Base-by-base conservation (phyloP, 2,888 invertebrate species). In the Orthosia gothica region DNA sequence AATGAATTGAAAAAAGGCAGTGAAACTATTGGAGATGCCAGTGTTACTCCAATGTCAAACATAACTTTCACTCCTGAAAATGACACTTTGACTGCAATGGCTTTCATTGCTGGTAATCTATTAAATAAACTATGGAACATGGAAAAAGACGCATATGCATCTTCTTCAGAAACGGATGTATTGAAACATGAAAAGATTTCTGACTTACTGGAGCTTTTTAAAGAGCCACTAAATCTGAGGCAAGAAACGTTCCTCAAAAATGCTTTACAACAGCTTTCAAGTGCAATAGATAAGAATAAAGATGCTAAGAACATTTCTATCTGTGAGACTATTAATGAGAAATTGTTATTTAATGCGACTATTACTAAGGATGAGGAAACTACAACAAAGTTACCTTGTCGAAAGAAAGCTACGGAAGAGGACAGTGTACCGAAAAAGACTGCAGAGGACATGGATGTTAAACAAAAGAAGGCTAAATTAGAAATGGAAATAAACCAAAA, bases 1-100 rank as follows among this genome's bases (percentile, higher is more conserved):
- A 94, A 94, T 76, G 96, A 96, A 83, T 83, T 96, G 18, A 93
- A 92, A 83, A 84, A 79, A 63, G 95, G 95, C 0, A 88, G 81
- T 5, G 96, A 96, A 90, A 80, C 90, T 3, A 93, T 96, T 62
- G 96, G 96, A 16, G 94, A 95, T 73, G 84, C 82, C 64, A 85
- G 87, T 47, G 90, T 92, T 5, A 86, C 92, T 55, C 89, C 94
- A 2, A 92, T 93, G 72, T 96, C 96, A 23, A 96, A 95, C 69
- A 94, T 96, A 15, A 95, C 95, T 7, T 96, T 96, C 73, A 94
- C 94, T n/a, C 91, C 94, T 23, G 95, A 95, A 89, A 96, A 96
- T 79, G 95, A 96, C 68, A 96, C 96, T 5, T 82, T 95, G 23
- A 94, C 94, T 64, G 95, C 96, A 45, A 95, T 96, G 94, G 93